A percentile compares a stretch with the other conserved stretches of the same genome.
Evolutionary conservation across 2,113 vertebrate genomes (phyloP).

Genomic region (Notiomystis cincta): DNA sequence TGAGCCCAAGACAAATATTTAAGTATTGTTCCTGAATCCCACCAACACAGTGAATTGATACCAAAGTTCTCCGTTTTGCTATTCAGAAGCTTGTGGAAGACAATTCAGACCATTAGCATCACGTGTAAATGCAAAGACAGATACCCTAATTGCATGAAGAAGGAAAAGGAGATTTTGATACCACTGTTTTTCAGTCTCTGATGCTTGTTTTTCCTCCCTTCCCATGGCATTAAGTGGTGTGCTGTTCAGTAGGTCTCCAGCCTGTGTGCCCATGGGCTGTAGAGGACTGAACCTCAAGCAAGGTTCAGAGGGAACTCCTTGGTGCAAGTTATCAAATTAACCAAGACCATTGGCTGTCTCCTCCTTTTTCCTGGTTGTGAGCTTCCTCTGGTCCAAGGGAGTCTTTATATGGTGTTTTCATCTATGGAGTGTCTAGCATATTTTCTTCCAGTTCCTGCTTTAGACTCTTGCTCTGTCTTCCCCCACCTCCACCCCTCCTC

Average conservation of each 20-base stretch:
- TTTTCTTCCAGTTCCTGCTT: not conserved
- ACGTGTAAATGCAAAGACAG: not conserved
- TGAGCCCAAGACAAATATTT: not conserved
- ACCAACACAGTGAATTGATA: not conserved
- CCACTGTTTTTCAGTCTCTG: not conserved
- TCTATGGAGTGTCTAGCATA: not conserved
- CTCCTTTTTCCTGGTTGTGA: not conserved
- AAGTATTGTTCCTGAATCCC: not conserved
- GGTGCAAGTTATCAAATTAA: not conserved
- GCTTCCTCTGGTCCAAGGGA: not conserved
- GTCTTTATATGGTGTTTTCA: not conserved
- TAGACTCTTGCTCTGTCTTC: not conserved
- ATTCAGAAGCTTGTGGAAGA: not conserved
- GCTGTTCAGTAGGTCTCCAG: not conserved
- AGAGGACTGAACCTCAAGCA: not conserved
- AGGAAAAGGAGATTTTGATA: not conserved
- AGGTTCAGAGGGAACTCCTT: not conserved
- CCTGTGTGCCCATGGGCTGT: fast-evolving
- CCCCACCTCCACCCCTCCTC: not conserved
- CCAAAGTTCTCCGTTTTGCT: not conserved
- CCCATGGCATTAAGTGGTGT: fast-evolving
- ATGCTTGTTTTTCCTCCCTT: not conserved
- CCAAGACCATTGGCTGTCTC: not conserved
- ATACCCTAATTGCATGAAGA: not conserved
- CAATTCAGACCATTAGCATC: not conserved